Evolutionary conservation across 2,113 vertebrate species (phyloP).

Genomic region (mouse (Mus musculus)): DNA sequence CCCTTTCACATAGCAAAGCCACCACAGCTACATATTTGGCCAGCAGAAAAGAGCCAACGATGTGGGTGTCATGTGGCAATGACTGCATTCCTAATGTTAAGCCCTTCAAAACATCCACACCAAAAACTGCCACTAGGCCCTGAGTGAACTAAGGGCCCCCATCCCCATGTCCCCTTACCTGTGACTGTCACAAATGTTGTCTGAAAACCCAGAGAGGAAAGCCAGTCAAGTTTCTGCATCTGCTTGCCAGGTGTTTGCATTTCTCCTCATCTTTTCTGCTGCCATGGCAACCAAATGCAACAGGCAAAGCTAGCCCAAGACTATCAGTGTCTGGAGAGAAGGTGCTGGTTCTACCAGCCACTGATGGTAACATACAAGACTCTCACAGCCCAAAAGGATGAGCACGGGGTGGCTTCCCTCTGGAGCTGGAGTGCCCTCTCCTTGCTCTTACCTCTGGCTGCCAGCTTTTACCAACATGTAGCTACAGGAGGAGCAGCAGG

Average conservation of each 20-base stretch:
- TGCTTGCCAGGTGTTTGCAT: constrained; percentile 76
- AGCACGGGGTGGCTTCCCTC: not conserved
- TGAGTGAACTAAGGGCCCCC: constrained; percentile 14
- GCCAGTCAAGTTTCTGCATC: constrained; percentile 75
- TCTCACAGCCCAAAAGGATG: not conserved
- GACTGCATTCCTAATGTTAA: not conserved
- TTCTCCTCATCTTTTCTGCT: constrained; percentile 83
- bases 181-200: constrained; percentile 51
- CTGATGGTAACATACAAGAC: constrained; percentile 2
- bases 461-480: constrained; percentile 4
- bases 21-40: not conserved
- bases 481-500: not conserved
- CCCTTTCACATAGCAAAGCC: not conserved
- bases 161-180: constrained; percentile 54
- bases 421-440: not conserved
- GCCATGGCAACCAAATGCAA: constrained; percentile 89
- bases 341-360: constrained; percentile 60
- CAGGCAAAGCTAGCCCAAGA: constrained; percentile 80
- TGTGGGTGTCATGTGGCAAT: not conserved
- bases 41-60: not conserved
- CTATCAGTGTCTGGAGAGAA: constrained; percentile 72
- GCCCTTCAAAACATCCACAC: not conserved
- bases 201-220: constrained; percentile 54
- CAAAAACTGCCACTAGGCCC: not conserved
- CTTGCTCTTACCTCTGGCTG: not conserved